These are phyloP conservation scores for mouse (Mus musculus) DNA, from an alignment of 2,113 vertebrate genomes.

Conservation along the genomic window DNA sequence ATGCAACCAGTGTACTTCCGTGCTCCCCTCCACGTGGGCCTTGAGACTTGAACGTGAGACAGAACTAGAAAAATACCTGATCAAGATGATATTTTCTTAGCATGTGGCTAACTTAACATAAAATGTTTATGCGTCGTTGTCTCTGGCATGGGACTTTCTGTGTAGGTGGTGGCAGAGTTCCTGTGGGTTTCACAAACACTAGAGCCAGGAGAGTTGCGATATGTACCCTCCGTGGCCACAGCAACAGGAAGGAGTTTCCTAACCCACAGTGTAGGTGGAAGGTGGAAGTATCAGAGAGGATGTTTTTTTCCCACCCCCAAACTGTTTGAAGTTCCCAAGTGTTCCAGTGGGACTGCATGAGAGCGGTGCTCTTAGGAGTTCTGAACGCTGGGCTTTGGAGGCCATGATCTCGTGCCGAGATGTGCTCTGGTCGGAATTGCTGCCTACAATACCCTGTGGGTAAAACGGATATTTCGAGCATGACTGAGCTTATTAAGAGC, in stretches of 20 bases:
- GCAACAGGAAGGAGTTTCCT: conserved; percentile 40
- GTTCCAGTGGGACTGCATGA: neutral
- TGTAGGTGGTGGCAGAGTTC: conserved; percentile 78
- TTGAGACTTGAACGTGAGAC: conserved; percentile 33
- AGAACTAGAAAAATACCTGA: conserved; percentile 38
- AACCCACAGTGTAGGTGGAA: conserved; percentile 30
- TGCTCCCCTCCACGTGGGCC: neutral
- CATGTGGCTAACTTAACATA: conserved; percentile 67
- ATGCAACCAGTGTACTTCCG: neutral
- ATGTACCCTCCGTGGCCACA: conserved; percentile 31
- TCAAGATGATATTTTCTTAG: conserved; percentile 41
- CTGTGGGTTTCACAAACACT: conserved; percentile 75
- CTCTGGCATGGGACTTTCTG: conserved; percentile 61
- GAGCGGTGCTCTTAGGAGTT: conserved; percentile 40
- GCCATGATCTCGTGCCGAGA: conserved; percentile 48
- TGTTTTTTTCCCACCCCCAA: neutral
- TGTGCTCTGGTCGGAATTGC: neutral
- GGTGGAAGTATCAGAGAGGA: neutral
- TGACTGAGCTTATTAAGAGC: conserved; percentile 70
- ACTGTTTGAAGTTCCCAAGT: neutral
- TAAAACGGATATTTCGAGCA: conserved; percentile 68
- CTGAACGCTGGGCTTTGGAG: conserved; percentile 36
- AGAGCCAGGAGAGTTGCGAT: conserved; percentile 35
- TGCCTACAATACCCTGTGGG: conserved; percentile 63
- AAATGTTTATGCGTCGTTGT: conserved; percentile 69